Evolutionary conservation across 2,113 vertebrate species (phyloP).

Genomic region (Mirounga angustirostris): DNA sequence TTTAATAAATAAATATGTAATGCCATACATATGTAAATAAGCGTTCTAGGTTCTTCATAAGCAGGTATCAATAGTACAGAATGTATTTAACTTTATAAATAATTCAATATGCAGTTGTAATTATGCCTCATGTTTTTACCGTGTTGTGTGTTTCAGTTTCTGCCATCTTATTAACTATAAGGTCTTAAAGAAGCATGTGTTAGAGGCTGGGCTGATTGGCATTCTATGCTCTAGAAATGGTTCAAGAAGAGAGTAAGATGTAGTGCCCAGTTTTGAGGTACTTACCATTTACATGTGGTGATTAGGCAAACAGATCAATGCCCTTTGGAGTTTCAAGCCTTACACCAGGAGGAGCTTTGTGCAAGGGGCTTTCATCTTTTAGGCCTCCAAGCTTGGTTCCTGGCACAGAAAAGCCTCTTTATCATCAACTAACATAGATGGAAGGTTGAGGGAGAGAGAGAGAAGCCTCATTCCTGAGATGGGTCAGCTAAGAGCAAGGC

Average conservation of each 20-base stretch:
- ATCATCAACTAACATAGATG: background rate
- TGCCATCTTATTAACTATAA: background rate
- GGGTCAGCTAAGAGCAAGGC: background rate
- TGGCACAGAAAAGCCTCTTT: background rate
- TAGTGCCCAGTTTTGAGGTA: background rate
- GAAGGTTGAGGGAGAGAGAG: background rate
- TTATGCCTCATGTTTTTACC: background rate
- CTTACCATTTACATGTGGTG: background rate
- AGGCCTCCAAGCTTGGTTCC: background rate
- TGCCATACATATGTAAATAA: background rate
- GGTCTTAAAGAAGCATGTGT: background rate
- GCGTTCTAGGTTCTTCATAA: background rate
- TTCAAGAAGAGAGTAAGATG: background rate
- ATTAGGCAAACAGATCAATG: background rate
- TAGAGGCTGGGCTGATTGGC: background rate
- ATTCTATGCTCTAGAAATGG: background rate
- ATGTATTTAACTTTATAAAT: background rate
- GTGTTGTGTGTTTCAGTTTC: background rate
- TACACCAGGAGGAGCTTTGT: rapidly evolving
- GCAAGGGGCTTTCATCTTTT: background rate
- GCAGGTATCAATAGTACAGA: background rate
- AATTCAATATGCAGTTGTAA: background rate
- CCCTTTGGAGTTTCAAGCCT: background rate
- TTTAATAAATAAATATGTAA: background rate
- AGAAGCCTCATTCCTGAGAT: background rate